Base-by-base conservation (phyloP, 1,140 invertebrate species). In the Scaptomyza hsui region DNA sequence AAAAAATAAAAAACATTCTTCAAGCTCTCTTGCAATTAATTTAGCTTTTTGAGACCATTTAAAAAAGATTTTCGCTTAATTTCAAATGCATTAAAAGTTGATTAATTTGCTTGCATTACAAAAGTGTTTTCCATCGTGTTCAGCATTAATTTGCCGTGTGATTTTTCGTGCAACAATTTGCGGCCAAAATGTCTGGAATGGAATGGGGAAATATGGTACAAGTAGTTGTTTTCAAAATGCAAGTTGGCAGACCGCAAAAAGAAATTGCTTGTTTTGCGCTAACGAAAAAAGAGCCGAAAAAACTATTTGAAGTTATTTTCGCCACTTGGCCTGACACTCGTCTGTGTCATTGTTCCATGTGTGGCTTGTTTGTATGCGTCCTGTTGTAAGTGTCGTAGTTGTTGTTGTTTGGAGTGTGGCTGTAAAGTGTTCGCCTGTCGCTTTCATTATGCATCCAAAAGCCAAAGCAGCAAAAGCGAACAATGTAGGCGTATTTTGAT, bases 401-500 rank as follows among this genome's bases (percentile, higher is more conserved):
- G 39, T 32, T 73, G 52, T 24, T 49, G 35, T 32, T 81, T 68
- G 74, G 67, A 78, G 74, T 62, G 71, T 78, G 74, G 60, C 70
- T 67, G 64, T 61, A 78, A 82, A 85, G 81, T 86, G 81, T 83
- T 82, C 61, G 72, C 69, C 69, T 75, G 72, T 75, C 72, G 72
- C 73, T 75, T 75, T 68, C 63, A 76, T 76, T 76, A 76, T 76
- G 64, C 73, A 76, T 65, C 48, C 49, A 72, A 37, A 37, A 37
- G 32, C 32, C 32, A 37, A 37, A 37, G 32, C 32, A 37, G 32
- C 32, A 37, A 37, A 37, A 37, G 72, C 68, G 52, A 64, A 73
- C 67, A 83, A 86, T 88, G 88, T 89, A 82, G 88, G 88, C 88
- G 88, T 89, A 82, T 89, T 86, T 89, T 89, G 88, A 89, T 89